Evolutionary conservation across 2,888 invertebrate species (phyloP), one percentile per base, ranked within the genome.

Genomic region (Pyrochroa serraticornis): DNA sequence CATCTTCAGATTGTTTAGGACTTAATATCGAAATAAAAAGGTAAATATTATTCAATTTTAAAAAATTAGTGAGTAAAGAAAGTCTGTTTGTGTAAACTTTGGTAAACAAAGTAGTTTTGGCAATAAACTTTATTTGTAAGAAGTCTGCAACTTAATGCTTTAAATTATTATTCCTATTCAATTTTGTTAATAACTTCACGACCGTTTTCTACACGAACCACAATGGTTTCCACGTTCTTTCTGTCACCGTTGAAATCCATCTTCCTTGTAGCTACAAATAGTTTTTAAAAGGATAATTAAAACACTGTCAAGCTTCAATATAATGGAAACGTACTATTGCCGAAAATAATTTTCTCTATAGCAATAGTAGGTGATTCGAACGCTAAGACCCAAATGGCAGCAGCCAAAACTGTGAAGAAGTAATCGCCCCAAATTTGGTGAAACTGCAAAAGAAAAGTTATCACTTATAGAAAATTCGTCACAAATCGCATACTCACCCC

Each of bases 331-430:
- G 5, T 14, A 7, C 22, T 7, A 14, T 2, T 22, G 1, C 37
- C 14, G 37, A 53, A 53, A 35, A 53, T 34, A 9, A 77, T 69
- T 63, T 77, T 78, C 59, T 80, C 80, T 43, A 80, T 74, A 32
- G 75, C 76, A 46, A 79, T 51, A 57, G 79, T 74, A 6, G 81
- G 81, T 0, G 80, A 71, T 60, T 81, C 81, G 49, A 81, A 81
- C 10, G 78, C 77, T 52, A 81, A 60, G 7, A 77, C 77, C 45
- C 77, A 76, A 34, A 79, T 70, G 13, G 76, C 74, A 9, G 80
- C 76, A 1, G 72, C 60, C 1, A 70, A 67, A 32, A 79, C 60
- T 10, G 76, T 71, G 5, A 79, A 71, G 36, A 77, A 74, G 45
- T 80, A 77, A 66, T 80, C 79, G n/a, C 78, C 76, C 75, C 79